Base-by-base conservation (phyloP, 2,797 vertebrate species). In the Aulostomus chinensis region DNA sequence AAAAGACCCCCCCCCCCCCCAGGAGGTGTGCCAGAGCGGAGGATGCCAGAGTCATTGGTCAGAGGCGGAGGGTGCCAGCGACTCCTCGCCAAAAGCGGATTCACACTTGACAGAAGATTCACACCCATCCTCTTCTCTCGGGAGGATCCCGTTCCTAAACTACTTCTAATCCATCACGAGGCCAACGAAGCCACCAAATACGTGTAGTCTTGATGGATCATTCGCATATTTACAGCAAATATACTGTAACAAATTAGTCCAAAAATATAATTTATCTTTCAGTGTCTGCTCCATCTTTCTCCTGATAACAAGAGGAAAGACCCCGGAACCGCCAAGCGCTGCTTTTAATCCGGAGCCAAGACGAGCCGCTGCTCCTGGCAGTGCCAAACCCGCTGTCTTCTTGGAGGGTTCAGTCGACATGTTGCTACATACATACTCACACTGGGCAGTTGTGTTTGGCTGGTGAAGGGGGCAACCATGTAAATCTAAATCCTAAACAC, bases 21-120 rank as follows among this genome's bases (percentile, higher is more conserved):
- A 39, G 81, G 86, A 85, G 5, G 11, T 39, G 74, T 87, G 79
- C 82, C 83, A 85, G 64, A 90, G 84, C 47, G 28, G 73, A 80
- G 80, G 81, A 90, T 88, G 87, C 88, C 89, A 87, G 71, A 88
- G 75, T 60, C 76, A 88, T 91, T 88, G 86, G 87, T 88, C 87
- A 91, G 81, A 86, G 87, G 75, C 33, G 36, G 65, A 83, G 75
- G 75, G 72, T 69, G n/a, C 38, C 32, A 62, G 67, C 73, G 71
- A 76, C n/a, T 2, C 46, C 72, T 74, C 49, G 61, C 78, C 88
- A 65, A 88, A 90, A 79, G 82, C 72, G 82, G 75, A 77, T 69
- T 86, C 73, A 64, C 68, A 51, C 68, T 50, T 35, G 68, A 79
- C 73, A 65, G 79, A 75, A 59, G 78, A 76, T 72, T 85, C 83